Evolutionary conservation across 2,888 invertebrate species (phyloP), one percentile per base, ranked within the genome.

Genomic region (Dryobota labecula): DNA sequence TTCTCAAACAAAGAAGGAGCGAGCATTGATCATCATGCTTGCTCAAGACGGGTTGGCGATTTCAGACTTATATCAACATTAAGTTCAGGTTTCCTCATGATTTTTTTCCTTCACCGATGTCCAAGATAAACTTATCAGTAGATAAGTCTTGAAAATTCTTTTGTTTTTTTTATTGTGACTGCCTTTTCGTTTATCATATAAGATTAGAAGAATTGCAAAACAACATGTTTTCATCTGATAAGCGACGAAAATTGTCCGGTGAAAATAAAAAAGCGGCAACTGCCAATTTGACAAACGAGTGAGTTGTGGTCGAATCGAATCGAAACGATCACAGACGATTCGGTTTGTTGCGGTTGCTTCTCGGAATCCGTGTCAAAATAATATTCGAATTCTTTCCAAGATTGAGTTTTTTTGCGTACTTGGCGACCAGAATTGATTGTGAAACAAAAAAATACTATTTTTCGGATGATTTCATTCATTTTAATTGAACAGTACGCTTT

Each of bases 281-380:
- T 87, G 86, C 85, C 90, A 90, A 91, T 92, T 90, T 90, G 88
- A 91, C 89, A 92, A 92, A 87, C 86, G 89, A 90, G 87, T 90
- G 90, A 89, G 86, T 87, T 89, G 84, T 84, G 83, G 81, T 86
- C 86, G 87, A 86, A 86, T 89, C 88, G 87, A 89, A 89, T 89
- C 88, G 84, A 86, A 87, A 86, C 85, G 84, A 87, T 83, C 85
- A 77, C 81, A 79, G 84, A 78, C 83, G 85, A 88, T 88, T 88
- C 82, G 80, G 82, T 87, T 87, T 82, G 86, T 86, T 86, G 88
- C 85, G 89, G 88, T 87, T 64, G 66, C 58, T 86, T 88, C 82
- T 83, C 67, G 78, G 82, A 80, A 87, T 86, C 70, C 83, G 64
- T 76, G 79, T 83, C 79, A 84, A 86, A 86, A 87, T 80, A 74